A percentile compares a stretch with the other conserved stretches of the same genome.
Conservation (phyloP, 2,888 invertebrate genomes). For the Drosophila setosimentum region DNA sequence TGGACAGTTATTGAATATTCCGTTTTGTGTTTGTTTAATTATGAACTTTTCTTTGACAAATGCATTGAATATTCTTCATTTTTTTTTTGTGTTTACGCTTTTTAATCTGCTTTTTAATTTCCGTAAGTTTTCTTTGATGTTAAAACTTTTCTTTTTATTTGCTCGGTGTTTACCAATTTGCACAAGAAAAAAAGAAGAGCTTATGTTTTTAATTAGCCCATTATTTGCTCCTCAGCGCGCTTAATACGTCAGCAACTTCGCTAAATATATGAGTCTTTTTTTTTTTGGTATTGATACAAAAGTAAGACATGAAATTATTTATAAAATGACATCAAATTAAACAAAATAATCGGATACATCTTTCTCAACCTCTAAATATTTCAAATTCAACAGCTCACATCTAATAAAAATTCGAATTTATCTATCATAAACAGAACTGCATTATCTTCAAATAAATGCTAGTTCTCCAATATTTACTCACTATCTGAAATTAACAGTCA, state of each 20-base stretch:
- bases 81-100: conserved; percentile 31
- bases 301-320: neutral
- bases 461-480: neutral
- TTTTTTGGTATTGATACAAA: neutral
- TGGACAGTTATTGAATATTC: conserved; percentile 74
- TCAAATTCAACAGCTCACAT: neutral
- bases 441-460: neutral
- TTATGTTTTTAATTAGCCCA: conserved; percentile 73
- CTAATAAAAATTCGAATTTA: neutral
- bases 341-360: neutral
- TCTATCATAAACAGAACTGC: neutral
- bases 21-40: conserved; percentile 80
- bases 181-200: conserved; percentile 39
- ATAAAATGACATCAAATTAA: neutral
- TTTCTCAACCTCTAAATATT: neutral
- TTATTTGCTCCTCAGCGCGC: conserved; percentile 44
- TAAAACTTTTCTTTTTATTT: conserved; percentile 64
- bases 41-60: conserved; percentile 75
- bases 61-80: conserved; percentile 47
- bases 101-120: conserved; percentile 79
- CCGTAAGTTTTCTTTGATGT: conserved; percentile 75
- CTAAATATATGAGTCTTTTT: neutral
- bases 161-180: conserved; percentile 57
- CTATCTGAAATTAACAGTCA: neutral
- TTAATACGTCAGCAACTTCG: conserved; percentile 14